Evolutionary conservation across 1,140 invertebrate genomes (phyloP), one percentile per base, ranked within the genome.

Genomic region (Ceratosolen fusciceps): DNA sequence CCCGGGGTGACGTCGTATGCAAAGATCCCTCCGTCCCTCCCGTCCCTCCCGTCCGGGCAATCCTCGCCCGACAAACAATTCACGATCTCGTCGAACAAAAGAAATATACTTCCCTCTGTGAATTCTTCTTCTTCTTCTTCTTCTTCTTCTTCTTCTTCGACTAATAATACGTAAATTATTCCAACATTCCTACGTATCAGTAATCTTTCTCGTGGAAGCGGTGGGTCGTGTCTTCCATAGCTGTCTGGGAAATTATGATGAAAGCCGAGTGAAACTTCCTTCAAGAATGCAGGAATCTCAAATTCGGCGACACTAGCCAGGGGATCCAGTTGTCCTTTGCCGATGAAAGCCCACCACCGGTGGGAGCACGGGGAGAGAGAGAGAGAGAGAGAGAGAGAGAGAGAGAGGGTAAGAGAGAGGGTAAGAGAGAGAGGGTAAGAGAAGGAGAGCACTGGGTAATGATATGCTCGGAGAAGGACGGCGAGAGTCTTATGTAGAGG

Each of bases 201-300:
- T 29, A 16, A 21, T 26, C n/a, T 56, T 24, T 19, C 12, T 47
- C 56, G 24, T 21, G 12, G 14, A 54, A 29, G 60, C 31, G n/a
- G n/a, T n/a, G n/a, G n/a, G n/a, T n/a, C n/a, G 26, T 54, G 16
- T 76, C 62, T 67, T 54, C 60, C 74, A 37, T 21, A 52, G 21
- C 4, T 54, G 4, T 14, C 49, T 37, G 31, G 2, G 24, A 74
- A 74, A 79, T 79, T 67, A 68, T 67, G 71, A 73, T 73, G 71
- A 79, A 74, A 67, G 47, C 47, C 29, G 19, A 7, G 29, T 9
- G 34, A 37, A 73, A 79, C 73, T 79, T 79, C n/a, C 49, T 21
- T 34, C 21, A 56, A 58, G 70, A 65, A 74, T 79, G 70, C 43
- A 24, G 34, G 70, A 78, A 78, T 78, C 56, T 78, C 54, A 72